Percentiles rank a stretch among this genome's conserved stretches.
Conservation (phyloP, 2,797 vertebrate genomes). For the Sebastes flavidus region DNA sequence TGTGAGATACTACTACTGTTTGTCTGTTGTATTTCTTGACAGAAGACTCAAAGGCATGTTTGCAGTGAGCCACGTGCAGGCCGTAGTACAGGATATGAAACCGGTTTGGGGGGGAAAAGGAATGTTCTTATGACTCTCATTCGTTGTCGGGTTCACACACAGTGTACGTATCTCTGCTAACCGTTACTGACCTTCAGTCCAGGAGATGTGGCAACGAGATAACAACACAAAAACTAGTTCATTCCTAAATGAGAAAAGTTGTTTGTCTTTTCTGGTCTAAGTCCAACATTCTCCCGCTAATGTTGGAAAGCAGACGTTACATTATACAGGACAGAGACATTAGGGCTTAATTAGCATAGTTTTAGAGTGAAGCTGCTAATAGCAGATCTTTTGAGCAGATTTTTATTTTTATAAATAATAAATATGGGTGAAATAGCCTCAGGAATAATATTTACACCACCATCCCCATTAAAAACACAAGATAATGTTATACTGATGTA, state of each 20-base stretch:
- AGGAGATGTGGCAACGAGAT: not conserved
- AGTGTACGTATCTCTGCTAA: not conserved
- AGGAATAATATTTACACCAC: not conserved
- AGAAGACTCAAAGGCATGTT: not conserved
- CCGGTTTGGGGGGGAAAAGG: not conserved
- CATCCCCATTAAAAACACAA: not conserved
- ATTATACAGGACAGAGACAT: not conserved
- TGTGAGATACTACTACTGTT: not conserved
- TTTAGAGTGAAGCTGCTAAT: not conserved
- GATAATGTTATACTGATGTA: not conserved
- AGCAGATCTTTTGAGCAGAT: not conserved
- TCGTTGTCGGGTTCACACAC: slow-evolving; percentile 35
- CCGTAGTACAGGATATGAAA: not conserved
- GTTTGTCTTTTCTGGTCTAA: slow-evolving; percentile 18
- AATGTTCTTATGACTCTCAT: slow-evolving; percentile 46
- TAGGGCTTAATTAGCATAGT: not conserved
- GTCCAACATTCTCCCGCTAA: slow-evolving; percentile 1
- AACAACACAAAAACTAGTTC: slow-evolving; percentile 31
- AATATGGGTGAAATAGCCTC: not conserved
- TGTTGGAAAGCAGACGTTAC: not conserved
- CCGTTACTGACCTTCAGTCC: slow-evolving; percentile 38
- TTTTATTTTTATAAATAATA: not conserved
- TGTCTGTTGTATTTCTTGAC: not conserved
- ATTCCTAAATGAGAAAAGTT: slow-evolving; percentile 10
- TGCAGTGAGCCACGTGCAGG: not conserved